A percentile compares a stretch with the other conserved stretches of the same genome.
phyloP scores from a whole-genome alignment of 2,888 invertebrate species.

The Sarcophaga rosellei region DNA sequence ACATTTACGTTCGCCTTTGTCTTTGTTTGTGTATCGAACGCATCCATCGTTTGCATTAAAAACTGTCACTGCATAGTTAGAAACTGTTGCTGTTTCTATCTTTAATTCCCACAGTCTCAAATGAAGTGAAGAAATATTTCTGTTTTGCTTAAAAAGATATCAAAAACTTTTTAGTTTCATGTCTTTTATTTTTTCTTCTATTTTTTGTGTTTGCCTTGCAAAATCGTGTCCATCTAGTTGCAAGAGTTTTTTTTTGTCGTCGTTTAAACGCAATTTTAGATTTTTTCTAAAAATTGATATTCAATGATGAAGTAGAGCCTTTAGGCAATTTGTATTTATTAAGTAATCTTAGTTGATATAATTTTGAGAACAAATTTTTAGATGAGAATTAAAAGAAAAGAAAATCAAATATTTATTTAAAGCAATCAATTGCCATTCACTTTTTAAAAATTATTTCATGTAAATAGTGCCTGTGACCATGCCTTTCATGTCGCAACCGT shows the following conservation, averaged over 20 bases:
- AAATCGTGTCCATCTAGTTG: constrained; percentile 57
- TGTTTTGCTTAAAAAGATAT: constrained; percentile 28
- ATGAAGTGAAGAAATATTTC: background rate
- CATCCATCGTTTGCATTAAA: background rate
- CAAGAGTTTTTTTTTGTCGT: constrained; percentile 8
- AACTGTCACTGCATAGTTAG: background rate
- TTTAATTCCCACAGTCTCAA: constrained; percentile 43
- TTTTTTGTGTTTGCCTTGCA: constrained; percentile 11
- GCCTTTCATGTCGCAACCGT: no score
- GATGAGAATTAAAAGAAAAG: no score
- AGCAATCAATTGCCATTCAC: no score
- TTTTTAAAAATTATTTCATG: no score
- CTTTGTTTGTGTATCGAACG: constrained; percentile 32
- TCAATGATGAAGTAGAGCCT: background rate
- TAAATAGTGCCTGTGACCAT: no score
- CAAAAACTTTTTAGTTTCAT: background rate
- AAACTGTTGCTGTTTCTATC: background rate
- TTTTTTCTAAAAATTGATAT: constrained; percentile 18
- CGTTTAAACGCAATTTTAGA: constrained; percentile 22
- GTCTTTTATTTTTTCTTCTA: background rate
- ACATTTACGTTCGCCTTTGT: background rate
- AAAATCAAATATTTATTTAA: no score
- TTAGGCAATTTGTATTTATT: constrained; percentile 2
- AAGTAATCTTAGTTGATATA: background rate
- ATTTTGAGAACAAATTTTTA: no score